Evolutionary conservation across 2,888 invertebrate species (phyloP).

Genomic region (Argynnis bischoffii): DNA sequence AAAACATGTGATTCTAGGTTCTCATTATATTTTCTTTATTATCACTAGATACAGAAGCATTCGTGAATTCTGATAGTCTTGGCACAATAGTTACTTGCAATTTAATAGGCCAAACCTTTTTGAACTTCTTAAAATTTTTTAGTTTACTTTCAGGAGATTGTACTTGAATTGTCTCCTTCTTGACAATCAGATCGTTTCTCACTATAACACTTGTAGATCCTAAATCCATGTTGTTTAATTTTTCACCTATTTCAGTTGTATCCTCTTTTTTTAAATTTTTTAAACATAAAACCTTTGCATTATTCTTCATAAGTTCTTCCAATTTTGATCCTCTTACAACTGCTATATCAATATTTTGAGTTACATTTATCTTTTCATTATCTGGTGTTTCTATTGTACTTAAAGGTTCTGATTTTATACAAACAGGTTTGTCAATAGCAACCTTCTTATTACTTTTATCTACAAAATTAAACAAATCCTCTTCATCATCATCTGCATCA

Average conservation of each 20-base stretch:
- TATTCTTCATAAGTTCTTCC: slow-evolving; percentile 60
- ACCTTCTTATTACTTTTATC: slow-evolving; percentile 39
- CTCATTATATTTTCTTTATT: background rate
- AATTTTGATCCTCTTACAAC: slow-evolving; percentile 66
- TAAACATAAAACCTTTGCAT: slow-evolving; percentile 43
- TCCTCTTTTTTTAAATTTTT: slow-evolving; percentile 57
- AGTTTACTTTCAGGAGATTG: slow-evolving; percentile 45
- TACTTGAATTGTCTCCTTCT: slow-evolving; percentile 57
- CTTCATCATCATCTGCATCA: slow-evolving; percentile 56
- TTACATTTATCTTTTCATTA: slow-evolving; percentile 8
- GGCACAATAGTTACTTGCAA: slow-evolving; percentile 60
- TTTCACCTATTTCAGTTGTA: slow-evolving; percentile 58
- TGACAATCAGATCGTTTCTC: slow-evolving; percentile 63
- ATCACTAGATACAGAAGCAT: background rate
- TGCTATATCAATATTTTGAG: slow-evolving; percentile 46
- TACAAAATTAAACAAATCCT: slow-evolving; percentile 71
- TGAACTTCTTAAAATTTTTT: slow-evolving; percentile 74
- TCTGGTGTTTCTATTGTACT: slow-evolving; percentile 14
- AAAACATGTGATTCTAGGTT: too few species aligned
- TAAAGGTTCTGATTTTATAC: slow-evolving; percentile 6
- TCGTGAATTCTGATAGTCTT: slow-evolving; percentile 40
- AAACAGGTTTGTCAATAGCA: slow-evolving; percentile 27
- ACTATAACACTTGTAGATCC: slow-evolving; percentile 63
- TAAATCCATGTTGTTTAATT: slow-evolving; percentile 63
- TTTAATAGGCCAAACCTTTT: slow-evolving; percentile 74